These are phyloP conservation scores for Distichodus sexfasciatus DNA, from an alignment of 2,797 vertebrate species.

Conservation along the genomic window DNA sequence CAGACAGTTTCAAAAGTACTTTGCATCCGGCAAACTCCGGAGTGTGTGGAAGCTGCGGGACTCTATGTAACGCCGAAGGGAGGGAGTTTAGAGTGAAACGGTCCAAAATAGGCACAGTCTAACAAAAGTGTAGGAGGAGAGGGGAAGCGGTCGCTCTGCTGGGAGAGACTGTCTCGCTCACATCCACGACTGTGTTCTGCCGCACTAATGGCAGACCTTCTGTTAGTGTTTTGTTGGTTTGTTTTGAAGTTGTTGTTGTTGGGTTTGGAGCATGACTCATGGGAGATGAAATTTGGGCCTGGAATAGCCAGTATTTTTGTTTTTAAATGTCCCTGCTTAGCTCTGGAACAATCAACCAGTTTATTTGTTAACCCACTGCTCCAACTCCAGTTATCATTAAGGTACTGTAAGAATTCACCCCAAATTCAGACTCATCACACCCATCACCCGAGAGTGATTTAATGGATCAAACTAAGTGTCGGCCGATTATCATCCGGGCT, in stretches of 20 bases:
- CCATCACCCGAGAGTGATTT: too few species aligned
- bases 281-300: background rate
- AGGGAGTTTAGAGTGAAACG: slow-evolving; percentile 7
- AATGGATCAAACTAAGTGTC: too few species aligned
- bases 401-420: too few species aligned
- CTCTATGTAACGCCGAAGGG: slow-evolving; percentile 4
- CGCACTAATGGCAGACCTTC: slow-evolving; percentile 2
- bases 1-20: background rate
- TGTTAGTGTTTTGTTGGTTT: slow-evolving; percentile 3
- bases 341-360: too few species aligned
- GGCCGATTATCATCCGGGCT: too few species aligned
- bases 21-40: background rate
- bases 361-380: too few species aligned
- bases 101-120: slow-evolving; percentile 40
- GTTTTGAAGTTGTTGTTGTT: background rate
- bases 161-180: slow-evolving; percentile 10
- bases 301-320: background rate
- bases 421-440: too few species aligned
- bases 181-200: background rate
- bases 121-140: slow-evolving; percentile 36
- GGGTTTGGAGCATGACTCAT: background rate
- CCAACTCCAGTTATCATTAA: too few species aligned
- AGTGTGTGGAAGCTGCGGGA: background rate
- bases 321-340: too few species aligned
- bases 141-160: slow-evolving; percentile 28